Evolutionary conservation across 2,113 vertebrate genomes (phyloP).

Genomic region (Henicopernis longicauda): DNA sequence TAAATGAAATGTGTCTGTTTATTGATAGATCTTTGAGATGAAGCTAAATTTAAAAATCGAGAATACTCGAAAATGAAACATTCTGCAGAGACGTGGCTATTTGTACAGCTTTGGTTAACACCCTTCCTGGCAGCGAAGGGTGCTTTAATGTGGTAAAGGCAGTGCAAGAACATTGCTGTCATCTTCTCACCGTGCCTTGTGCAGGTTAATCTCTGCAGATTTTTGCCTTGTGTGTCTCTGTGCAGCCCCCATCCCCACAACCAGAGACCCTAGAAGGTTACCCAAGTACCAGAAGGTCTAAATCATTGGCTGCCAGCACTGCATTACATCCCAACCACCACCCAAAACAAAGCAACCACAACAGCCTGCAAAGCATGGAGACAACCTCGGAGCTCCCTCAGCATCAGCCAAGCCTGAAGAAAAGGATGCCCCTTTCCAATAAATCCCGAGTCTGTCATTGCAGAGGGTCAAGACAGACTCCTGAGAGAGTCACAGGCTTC

Average conservation of each 20-base stretch:
- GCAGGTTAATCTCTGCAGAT: background rate
- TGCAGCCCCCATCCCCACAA: background rate
- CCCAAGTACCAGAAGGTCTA: background rate
- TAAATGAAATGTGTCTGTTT: slow-evolving; percentile 17
- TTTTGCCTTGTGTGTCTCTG: background rate
- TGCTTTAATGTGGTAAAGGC: slow-evolving; percentile 1
- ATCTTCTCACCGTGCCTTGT: background rate
- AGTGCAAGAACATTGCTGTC: background rate
- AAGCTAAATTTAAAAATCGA: slow-evolving; percentile 42
- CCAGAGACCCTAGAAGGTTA: background rate
- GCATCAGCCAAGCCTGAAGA: background rate
- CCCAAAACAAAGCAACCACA: background rate
- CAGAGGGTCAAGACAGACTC: background rate
- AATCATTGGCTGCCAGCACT: background rate
- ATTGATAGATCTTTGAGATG: background rate
- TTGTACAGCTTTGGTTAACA: slow-evolving; percentile 54
- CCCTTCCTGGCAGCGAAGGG: slow-evolving; percentile 55
- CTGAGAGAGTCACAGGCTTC: background rate
- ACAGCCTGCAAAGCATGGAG: background rate
- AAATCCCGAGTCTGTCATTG: background rate
- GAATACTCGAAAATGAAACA: slow-evolving; percentile 14
- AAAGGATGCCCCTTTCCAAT: background rate
- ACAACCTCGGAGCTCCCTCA: background rate
- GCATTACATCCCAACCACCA: background rate
- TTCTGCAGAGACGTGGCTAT: slow-evolving; percentile 40